Evolutionary conservation across 2,113 vertebrate genomes (phyloP).

Genomic region (Caracal caracal): DNA sequence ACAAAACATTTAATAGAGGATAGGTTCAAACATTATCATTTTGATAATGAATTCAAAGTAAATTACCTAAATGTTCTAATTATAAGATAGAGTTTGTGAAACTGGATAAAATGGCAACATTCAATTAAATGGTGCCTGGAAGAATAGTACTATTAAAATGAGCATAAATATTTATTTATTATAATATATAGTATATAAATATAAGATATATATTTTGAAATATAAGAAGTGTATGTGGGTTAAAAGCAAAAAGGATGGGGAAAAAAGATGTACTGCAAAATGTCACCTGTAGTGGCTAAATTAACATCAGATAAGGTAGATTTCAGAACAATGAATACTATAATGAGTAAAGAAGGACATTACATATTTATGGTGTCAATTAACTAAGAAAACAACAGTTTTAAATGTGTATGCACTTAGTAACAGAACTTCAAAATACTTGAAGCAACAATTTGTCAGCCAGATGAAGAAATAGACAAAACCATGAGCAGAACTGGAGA

Average conservation of each 20-base stretch:
- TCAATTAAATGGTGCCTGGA: background rate
- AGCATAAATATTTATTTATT: background rate
- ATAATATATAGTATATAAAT: background rate
- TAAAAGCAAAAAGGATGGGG: background rate
- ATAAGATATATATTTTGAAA: background rate
- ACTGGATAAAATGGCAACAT: background rate
- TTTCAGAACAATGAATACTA: background rate
- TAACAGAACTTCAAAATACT: background rate
- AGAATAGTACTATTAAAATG: background rate
- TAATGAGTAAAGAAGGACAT: background rate
- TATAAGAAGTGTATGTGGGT: background rate
- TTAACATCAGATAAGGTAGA: background rate
- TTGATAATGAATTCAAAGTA: background rate
- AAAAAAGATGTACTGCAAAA: background rate
- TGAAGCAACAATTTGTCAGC: background rate
- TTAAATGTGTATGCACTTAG: background rate
- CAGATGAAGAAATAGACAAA: background rate
- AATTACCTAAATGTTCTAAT: background rate
- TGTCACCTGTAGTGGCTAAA: background rate
- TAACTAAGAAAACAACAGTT: background rate
- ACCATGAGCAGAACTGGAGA: background rate
- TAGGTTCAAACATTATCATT: background rate
- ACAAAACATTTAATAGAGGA: background rate
- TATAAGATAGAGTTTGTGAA: background rate
- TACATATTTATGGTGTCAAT: background rate